Evolutionary conservation across 2,888 invertebrate genomes (phyloP), one percentile per base, ranked within the genome.

Genomic region (Melipona bicolor): DNA sequence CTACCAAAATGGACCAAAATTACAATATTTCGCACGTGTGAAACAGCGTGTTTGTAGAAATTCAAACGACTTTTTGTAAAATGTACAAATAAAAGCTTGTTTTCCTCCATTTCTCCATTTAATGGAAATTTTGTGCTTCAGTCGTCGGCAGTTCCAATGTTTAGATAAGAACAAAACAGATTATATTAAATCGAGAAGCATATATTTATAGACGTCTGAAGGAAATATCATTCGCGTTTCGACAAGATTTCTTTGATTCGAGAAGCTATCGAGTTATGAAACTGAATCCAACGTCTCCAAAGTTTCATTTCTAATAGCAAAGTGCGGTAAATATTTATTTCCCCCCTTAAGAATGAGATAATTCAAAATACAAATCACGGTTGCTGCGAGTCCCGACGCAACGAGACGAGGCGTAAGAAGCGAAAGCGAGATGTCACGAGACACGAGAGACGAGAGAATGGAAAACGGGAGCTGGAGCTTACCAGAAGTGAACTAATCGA

Each of bases 401-500:
- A 17, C 15, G 21, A 6, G 24, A 24, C 50, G 52, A n/a, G 27
- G 15, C 4, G 62, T 27, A 65, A 54, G 54, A 75, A 56, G 54
- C 13, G 17, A 43, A 75, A 72, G 61, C 43, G 69, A 69, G 68
- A 61, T 69, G 70, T 62, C 62, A 27, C 1, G 27, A 43, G 70
- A 64, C n/a, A 76, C 49, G 15, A 4, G 27, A 50, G 24, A 64
- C 21, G 50, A 43, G n/a, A 36, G 50, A 77, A 70, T 21, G 77
- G 43, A 21, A 21, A 52, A 70, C 19, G 27, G 65, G 17, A 32
- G 27, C 52, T 54, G n/a, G 49, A 54, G 67, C 68, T 78, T 73
- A 73, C 67, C 68, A 59, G 81, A 67, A 27, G 27, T 27, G 27
- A 81, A 70, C 61, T 75, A 81, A 82, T 81, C 71, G 75, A n/a